Evolutionary conservation across 2,113 vertebrate genomes (phyloP).

Genomic region (Ploceus nigricollis): DNA sequence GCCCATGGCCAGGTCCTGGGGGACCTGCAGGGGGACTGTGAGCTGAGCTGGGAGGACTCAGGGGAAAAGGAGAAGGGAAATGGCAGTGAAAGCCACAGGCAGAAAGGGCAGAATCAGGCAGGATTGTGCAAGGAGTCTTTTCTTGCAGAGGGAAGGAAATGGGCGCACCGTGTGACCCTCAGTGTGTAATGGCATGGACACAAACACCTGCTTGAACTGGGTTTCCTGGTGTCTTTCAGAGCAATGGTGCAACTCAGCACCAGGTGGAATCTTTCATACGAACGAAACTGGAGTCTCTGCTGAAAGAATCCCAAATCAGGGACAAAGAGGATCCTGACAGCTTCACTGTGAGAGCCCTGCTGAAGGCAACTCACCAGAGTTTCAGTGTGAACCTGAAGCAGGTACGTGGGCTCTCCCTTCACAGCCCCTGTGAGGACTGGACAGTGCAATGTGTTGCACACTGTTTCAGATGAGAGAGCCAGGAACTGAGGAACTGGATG

Average conservation of each 20-base stretch:
- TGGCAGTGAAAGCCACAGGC: background rate
- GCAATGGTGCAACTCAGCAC: constrained; percentile 83
- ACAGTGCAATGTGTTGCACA: fast-evolving
- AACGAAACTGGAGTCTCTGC: constrained; percentile 92
- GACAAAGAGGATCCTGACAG: constrained; percentile 95
- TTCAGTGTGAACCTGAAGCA: constrained; percentile 88
- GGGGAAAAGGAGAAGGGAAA: background rate
- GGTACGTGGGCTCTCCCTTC: constrained; percentile 65
- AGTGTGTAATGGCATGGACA: fast-evolving
- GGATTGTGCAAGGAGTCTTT: background rate
- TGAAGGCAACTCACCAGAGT: constrained; percentile 91
- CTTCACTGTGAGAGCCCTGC: constrained; percentile 90
- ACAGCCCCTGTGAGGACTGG: fast-evolving
- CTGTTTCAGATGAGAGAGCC: background rate
- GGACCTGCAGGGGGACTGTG: fast-evolving
- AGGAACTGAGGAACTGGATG: background rate
- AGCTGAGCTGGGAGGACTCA: background rate
- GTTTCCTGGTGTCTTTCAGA: constrained; percentile 73
- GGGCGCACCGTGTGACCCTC: background rate
- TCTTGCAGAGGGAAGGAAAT: background rate
- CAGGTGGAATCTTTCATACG: constrained; percentile 94
- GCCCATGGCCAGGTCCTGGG: background rate
- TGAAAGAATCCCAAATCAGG: constrained; percentile 92
- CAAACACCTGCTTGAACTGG: background rate
- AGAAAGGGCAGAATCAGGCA: background rate